Conservation (phyloP, 2,888 invertebrate genomes). For the Lepidonotus clava region DNA sequence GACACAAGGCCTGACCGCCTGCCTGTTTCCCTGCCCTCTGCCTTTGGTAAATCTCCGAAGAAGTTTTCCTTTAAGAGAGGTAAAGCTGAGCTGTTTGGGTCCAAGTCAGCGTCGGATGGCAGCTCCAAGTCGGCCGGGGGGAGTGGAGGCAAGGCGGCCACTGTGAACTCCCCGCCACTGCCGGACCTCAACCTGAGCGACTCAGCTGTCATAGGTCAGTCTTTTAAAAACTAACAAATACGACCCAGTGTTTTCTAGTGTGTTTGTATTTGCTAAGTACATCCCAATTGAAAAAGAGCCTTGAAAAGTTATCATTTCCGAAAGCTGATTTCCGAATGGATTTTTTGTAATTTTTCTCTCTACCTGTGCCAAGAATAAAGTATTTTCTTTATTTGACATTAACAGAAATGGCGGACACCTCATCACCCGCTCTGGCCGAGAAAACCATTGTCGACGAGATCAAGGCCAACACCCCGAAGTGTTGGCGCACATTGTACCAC, state of each 20-base stretch:
- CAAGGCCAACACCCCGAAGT: constrained; percentile 85
- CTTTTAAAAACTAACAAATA: too few relatives aligned
- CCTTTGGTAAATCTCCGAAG: constrained; percentile 52
- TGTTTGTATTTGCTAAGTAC: too few relatives aligned
- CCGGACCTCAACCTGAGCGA: constrained; percentile 77
- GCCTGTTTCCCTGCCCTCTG: background rate
- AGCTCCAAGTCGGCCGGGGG: background rate
- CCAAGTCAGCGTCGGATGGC: background rate
- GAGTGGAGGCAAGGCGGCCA: background rate
- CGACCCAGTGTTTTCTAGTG: too few relatives aligned
- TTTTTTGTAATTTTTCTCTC: too few relatives aligned
- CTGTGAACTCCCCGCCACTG: constrained; percentile 66
- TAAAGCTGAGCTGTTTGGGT: constrained; percentile 28
- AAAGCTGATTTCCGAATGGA: too few relatives aligned
- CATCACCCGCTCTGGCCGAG: constrained; percentile 78
- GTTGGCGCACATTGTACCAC: constrained; percentile 97
- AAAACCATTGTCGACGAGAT: constrained; percentile 80
- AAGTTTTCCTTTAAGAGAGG: constrained; percentile 48
- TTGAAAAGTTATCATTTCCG: too few relatives aligned
- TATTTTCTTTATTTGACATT: background rate
- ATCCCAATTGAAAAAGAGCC: too few relatives aligned
- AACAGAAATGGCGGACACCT: constrained; percentile 68
- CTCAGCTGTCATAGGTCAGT: constrained; percentile 58
- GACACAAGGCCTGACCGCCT: constrained; percentile 53
- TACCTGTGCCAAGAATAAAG: background rate